Conservation (phyloP, 2,797 vertebrate genomes). For the Myioborus miniatus region DNA sequence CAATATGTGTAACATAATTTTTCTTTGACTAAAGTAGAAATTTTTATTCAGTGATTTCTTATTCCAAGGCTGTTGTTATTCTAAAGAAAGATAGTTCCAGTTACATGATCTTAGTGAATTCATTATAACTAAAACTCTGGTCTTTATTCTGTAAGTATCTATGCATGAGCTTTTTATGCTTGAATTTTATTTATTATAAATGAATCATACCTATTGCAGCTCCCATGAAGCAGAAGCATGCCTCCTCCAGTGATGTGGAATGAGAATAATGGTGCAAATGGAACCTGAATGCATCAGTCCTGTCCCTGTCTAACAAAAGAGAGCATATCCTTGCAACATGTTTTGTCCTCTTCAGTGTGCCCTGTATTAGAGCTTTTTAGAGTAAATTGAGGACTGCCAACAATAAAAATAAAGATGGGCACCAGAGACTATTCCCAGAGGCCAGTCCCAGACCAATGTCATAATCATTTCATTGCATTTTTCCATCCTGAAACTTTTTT, state of each 20-base stretch:
- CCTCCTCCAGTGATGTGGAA: not conserved
- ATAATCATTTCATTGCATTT: not conserved
- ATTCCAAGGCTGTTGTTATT: not conserved
- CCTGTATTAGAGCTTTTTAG: not conserved
- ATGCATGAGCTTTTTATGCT: not conserved
- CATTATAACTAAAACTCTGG: not conserved
- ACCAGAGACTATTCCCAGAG: not conserved
- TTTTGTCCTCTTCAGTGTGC: not conserved
- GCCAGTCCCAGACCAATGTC: not conserved
- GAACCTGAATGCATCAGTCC: not conserved
- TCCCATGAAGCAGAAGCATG: not conserved
- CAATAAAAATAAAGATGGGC: not conserved
- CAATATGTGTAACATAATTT: not conserved
- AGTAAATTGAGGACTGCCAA: not conserved
- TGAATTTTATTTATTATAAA: not conserved
- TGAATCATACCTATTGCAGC: not conserved
- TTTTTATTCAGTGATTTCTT: conserved; percentile 7
- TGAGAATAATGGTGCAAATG: not conserved
- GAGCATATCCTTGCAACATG: not conserved
- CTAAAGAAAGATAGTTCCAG: not conserved
- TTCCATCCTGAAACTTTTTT: not conserved
- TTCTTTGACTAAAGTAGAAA: not conserved
- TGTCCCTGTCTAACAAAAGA: not conserved
- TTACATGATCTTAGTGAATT: not conserved
- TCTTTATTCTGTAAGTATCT: not conserved